Evolutionary conservation across 2,888 invertebrate genomes (phyloP).

Genomic region (Frankliniella intonsa): DNA sequence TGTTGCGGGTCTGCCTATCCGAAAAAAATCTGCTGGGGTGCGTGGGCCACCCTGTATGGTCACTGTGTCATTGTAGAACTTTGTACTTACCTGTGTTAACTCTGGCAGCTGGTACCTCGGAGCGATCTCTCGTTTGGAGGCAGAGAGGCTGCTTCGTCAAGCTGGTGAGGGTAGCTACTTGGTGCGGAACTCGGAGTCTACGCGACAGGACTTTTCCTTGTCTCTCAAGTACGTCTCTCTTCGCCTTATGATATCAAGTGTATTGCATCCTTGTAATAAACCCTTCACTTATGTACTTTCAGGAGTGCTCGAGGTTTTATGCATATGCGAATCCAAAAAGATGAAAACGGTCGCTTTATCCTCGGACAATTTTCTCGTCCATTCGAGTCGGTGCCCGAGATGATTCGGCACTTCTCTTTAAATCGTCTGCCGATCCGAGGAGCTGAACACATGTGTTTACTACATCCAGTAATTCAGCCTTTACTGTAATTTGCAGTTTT

Average conservation of each 20-base stretch:
- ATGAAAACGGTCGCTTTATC: constrained; percentile 72
- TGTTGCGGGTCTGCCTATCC: too few relatives aligned
- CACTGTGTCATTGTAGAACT: background rate
- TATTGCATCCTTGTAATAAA: constrained; percentile 7
- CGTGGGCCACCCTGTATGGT: too few relatives aligned
- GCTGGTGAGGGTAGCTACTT: constrained; percentile 89
- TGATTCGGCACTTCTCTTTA: constrained; percentile 89
- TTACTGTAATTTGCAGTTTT: constrained; percentile 52
- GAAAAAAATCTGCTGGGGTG: too few relatives aligned
- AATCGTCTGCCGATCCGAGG: constrained; percentile 91
- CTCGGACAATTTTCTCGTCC: constrained; percentile 90
- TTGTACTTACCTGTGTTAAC: constrained; percentile 1
- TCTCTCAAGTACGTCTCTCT: constrained; percentile 79
- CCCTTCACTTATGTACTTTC: constrained; percentile 39
- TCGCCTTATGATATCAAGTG: background rate
- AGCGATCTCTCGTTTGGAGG: constrained; percentile 83
- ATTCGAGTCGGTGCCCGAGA: constrained; percentile 87
- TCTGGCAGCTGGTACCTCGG: constrained; percentile 87
- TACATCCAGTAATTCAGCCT: constrained; percentile 85
- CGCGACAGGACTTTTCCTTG: constrained; percentile 87
- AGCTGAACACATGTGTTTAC: constrained; percentile 92
- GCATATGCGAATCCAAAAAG: constrained; percentile 91
- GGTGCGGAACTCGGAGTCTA: constrained; percentile 90
- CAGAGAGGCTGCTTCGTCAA: constrained; percentile 78
- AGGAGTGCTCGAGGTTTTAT: constrained; percentile 94